Evolutionary conservation across 2,113 vertebrate species (phyloP).

Genomic region (Osmerus mordax): DNA sequence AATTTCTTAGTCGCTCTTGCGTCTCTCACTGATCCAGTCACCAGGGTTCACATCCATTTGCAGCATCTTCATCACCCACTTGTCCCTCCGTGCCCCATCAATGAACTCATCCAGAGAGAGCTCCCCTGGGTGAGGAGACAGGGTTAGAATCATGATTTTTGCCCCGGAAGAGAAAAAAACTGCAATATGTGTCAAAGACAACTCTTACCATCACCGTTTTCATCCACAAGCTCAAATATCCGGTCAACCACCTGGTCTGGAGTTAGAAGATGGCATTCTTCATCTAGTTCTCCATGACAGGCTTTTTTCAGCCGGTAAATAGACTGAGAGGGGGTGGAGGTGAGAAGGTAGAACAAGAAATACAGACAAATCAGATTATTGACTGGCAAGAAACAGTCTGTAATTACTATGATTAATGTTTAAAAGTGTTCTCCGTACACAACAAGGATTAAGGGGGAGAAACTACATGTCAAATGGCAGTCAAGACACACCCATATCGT

Average conservation of each 20-base stretch:
- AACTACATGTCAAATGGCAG: too few species aligned
- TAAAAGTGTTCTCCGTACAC: too few species aligned
- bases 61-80: constrained; percentile 98
- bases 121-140: constrained; percentile 72
- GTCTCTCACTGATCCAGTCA: constrained; percentile 81
- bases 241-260: constrained; percentile 93
- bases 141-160: constrained; percentile 3
- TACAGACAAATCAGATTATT: neutral
- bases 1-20: constrained; percentile 61
- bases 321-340: constrained; percentile 68
- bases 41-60: constrained; percentile 88
- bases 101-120: constrained; percentile 89
- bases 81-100: constrained; percentile 86
- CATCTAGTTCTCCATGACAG: constrained; percentile 77
- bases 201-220: constrained; percentile 89
- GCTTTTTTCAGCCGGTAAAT: constrained; percentile 93
- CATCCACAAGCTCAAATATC: constrained; percentile 93
- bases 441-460: too few species aligned
- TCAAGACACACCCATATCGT: too few species aligned
- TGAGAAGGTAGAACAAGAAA: neutral
- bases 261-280: constrained; percentile 76
- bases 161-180: neutral
- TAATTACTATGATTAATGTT: neutral
- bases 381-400: neutral
- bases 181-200: neutral